Conservation (phyloP, 2,888 invertebrate species). For the Microplitis deprimator region DNA sequence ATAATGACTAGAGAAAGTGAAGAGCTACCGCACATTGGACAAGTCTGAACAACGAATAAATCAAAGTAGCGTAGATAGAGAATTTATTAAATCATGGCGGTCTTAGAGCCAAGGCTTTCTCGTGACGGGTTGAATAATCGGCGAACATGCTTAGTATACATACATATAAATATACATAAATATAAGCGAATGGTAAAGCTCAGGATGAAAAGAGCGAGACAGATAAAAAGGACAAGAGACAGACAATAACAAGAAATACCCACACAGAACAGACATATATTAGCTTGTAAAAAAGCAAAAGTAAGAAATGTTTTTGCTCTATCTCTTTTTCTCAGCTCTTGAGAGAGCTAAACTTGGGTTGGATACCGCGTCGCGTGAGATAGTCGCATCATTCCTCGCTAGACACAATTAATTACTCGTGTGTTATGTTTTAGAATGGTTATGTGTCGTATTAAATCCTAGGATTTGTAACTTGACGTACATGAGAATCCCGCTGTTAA, state of each 20-base stretch:
- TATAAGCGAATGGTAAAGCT: background rate
- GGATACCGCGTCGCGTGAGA: slow-evolving; percentile 61
- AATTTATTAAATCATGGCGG: slow-evolving; percentile 44
- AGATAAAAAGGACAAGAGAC: slow-evolving; percentile 12
- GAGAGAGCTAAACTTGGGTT: slow-evolving; percentile 3
- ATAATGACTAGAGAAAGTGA: slow-evolving; percentile 38
- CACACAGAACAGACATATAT: slow-evolving; percentile 4
- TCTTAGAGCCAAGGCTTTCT: slow-evolving; percentile 33
- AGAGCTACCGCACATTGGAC: slow-evolving; percentile 36
- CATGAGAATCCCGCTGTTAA: slow-evolving; percentile 27
- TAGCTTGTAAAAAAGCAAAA: slow-evolving; percentile 1
- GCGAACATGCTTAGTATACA: slow-evolving; percentile 23
- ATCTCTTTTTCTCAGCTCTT: background rate
- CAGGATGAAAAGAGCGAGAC: background rate
- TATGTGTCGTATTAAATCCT: slow-evolving; percentile 60
- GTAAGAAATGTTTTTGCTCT: background rate
- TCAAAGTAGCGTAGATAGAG: slow-evolving; percentile 34
- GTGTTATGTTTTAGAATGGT: slow-evolving; percentile 65
- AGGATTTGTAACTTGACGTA: slow-evolving; percentile 45
- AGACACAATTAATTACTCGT: slow-evolving; percentile 66
- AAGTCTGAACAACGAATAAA: slow-evolving; percentile 30
- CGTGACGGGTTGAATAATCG: slow-evolving; percentile 39
- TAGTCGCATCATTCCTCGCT: slow-evolving; percentile 64
- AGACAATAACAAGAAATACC: slow-evolving; percentile 16
- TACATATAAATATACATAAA: slow-evolving; percentile 16